Percentiles rank a stretch among this genome's conserved stretches.
Conservation (phyloP, 2,113 vertebrate genomes). For the Amblyopsis rosae region DNA sequence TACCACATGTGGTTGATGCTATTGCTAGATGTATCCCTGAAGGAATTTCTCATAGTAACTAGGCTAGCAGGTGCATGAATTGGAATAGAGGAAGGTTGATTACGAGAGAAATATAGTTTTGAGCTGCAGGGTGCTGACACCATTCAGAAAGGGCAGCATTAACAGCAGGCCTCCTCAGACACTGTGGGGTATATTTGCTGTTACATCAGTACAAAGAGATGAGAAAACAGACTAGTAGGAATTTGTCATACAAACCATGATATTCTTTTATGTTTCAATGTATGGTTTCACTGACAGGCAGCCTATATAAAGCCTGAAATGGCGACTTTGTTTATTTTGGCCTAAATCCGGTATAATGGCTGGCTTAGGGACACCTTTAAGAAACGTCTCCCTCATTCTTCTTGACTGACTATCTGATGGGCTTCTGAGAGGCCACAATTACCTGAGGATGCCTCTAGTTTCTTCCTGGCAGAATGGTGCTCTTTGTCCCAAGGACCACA, state of each 20-base stretch:
- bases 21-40: conserved; percentile 18
- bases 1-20: not conserved
- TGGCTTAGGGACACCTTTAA: conserved; percentile 44
- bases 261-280: not conserved
- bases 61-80: conserved; percentile 19
- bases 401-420: conserved; percentile 60
- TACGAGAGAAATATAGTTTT: conserved; percentile 2
- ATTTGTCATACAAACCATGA: not conserved
- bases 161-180: not conserved
- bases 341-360: conserved; percentile 32
- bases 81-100: conserved; percentile 7
- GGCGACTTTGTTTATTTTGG: conserved; percentile 59
- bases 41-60: conserved; percentile 1
- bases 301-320: not conserved
- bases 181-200: conserved; percentile 1
- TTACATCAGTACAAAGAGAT: not conserved
- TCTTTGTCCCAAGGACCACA: conserved; percentile 50
- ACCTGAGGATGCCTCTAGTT: conserved; percentile 56
- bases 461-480: conserved; percentile 47
- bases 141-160: not conserved
- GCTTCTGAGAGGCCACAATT: conserved; percentile 37
- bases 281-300: not conserved
- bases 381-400: not conserved
- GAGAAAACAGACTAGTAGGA: not conserved
- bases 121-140: not conserved